These are phyloP conservation scores for Spea bombifrons DNA, from an alignment of 2,113 vertebrate genomes.

Conservation along the genomic window DNA sequence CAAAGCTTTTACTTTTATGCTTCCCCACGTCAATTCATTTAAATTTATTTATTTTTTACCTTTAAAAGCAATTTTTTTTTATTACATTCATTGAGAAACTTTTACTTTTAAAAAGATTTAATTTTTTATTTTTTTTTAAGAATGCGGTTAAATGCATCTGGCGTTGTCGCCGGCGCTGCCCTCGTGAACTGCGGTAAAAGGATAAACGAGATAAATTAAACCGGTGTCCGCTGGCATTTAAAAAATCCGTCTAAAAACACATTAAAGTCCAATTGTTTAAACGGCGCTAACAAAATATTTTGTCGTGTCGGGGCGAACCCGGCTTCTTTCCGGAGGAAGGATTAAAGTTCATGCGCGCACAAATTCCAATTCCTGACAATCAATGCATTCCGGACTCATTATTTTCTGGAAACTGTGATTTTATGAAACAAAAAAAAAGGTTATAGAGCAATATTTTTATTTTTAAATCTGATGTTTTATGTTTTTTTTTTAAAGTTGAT, in stretches of 20 bases:
- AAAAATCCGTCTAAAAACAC: constrained; percentile 22
- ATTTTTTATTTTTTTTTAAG: no score
- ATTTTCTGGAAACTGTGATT: no score
- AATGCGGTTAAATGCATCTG: not conserved
- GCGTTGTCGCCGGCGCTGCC: not conserved
- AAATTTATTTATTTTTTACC: no score
- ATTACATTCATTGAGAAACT: not conserved
- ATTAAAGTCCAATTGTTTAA: constrained; percentile 43
- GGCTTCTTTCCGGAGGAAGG: not conserved
- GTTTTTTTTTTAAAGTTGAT: no score
- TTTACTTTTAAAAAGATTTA: no score
- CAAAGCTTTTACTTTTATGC: no score
- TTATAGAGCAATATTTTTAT: no score
- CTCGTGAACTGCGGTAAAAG: constrained; percentile 33
- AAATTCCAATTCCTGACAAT: not conserved
- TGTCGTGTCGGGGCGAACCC: not conserved
- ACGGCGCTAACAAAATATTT: constrained; percentile 29
- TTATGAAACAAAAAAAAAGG: no score
- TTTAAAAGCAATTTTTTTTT: no score
- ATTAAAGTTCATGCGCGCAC: not conserved
- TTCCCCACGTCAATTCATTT: no score
- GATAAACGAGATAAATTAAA: constrained; percentile 42
- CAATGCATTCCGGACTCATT: not conserved
- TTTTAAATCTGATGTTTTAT: no score
- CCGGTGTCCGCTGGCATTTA: constrained; percentile 36